Base-by-base conservation (phyloP, 2,888 invertebrate species). In the Habroteleia sp. region DNA sequence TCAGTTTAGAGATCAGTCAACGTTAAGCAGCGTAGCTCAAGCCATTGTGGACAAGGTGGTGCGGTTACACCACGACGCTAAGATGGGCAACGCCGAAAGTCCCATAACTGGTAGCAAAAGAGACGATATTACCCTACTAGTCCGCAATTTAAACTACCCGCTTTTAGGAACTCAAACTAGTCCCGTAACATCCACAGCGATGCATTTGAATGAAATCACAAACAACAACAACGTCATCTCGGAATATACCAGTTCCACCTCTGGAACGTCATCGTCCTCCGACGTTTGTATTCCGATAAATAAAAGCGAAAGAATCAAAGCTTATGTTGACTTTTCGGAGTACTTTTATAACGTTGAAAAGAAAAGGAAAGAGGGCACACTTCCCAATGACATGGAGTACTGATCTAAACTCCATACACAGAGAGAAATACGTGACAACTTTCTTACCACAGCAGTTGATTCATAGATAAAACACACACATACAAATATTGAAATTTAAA, bases 301-400 rank as follows among this genome's bases (percentile, higher is more conserved):
- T 81, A 91, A 91, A 78, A 93, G 94, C 82, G 91, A 92, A 13
- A 92, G 91, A 82, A 93, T 97, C 1, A 92, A 92, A 54, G 92
- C 95, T 0, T 97, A 97, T 84, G 96, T 97, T 0, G 94, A 96
- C 87, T 97, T 97, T 87, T 90, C 93, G 0, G 93, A 93, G 82
- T 97, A 94, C 89, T 95, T 93, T 80, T 91, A 91, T 68, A 94
- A 93, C 83, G 91, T 94, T 0, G 93, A 93, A 29, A 91, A 91
- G 75, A 94, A 94, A 1, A 90, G 91, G 74, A 89, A 89, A 73
- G 92, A 92, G 81, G 94, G 94, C 0, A 92, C 91, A 0, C 83
- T 94, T 65, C 94, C 94, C 0, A 89, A 90, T 74, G 92, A 91
- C 82, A 91, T 94, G 80, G 87, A 90, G 65, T 90, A 50, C 8